Percentiles rank a stretch among this genome's conserved stretches.
Conservation (phyloP, 2,888 invertebrate genomes). For the Andrena flavipes region DNA sequence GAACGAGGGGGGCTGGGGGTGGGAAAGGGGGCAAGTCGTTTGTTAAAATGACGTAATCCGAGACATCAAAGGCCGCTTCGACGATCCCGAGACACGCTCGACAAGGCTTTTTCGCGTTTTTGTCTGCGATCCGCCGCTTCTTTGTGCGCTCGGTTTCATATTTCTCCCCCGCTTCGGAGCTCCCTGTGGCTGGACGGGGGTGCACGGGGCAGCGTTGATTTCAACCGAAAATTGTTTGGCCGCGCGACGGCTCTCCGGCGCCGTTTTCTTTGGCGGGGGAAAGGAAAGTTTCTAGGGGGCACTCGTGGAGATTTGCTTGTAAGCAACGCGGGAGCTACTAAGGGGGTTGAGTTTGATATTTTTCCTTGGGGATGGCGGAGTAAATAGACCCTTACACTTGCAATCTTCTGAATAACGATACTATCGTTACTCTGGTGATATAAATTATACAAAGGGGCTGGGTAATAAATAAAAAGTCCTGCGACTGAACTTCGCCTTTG, state of each 20-base stretch:
- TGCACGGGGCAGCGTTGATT: background rate
- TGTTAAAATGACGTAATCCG: constrained; percentile 62
- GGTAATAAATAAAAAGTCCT: no score
- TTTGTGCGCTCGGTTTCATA: constrained; percentile 38
- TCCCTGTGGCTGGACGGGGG: background rate
- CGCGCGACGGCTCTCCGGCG: background rate
- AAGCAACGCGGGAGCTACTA: no score
- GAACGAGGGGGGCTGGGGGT: constrained; percentile 1
- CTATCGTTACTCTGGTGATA: no score
- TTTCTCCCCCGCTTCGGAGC: constrained; percentile 24
- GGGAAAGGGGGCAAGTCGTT: constrained; percentile 53
- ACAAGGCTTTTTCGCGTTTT: constrained; percentile 36
- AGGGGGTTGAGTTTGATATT: background rate
- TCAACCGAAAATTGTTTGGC: constrained; percentile 11
- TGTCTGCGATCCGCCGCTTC: constrained; percentile 3
- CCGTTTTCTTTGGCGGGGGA: background rate
- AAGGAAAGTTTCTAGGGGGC: background rate
- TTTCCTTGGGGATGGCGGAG: no score
- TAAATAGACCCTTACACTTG: no score
- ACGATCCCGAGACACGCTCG: constrained; percentile 42
- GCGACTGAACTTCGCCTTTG: no score
- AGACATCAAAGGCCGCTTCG: constrained; percentile 61
- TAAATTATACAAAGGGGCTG: no score
- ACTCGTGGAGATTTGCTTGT: background rate
- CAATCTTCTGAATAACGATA: no score